Percentiles rank a stretch among this genome's conserved stretches.
Evolutionary conservation across 2,888 invertebrate species (phyloP).

Genomic region (Deroplatys truncata): DNA sequence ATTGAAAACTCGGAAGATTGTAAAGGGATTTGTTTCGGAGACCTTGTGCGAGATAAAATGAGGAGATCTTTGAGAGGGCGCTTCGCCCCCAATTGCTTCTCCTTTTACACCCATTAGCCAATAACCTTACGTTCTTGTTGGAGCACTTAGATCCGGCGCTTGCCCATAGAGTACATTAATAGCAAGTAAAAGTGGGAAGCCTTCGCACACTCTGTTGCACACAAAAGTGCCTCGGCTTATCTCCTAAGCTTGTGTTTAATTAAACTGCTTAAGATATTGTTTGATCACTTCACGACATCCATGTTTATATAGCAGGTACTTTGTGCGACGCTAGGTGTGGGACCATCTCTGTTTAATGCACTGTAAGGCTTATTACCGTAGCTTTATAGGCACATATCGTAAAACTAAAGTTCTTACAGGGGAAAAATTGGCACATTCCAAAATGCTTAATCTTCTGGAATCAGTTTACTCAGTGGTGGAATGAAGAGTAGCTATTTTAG

Average conservation of each 20-base stretch:
- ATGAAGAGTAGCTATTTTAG: too few species aligned
- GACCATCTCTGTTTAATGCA: too few species aligned
- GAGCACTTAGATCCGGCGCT: not conserved
- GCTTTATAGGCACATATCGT: too few species aligned
- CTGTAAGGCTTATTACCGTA: too few species aligned
- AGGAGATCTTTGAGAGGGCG: not conserved
- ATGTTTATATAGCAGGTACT: not conserved
- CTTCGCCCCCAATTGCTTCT: not conserved
- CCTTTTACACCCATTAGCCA: not conserved
- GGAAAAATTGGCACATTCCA: too few species aligned
- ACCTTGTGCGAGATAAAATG: not conserved
- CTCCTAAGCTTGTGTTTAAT: not conserved
- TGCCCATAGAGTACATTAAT: not conserved
- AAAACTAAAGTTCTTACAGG: too few species aligned
- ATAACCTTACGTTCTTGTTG: not conserved
- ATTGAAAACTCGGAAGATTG: not conserved
- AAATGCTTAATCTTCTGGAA: too few species aligned
- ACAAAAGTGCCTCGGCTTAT: not conserved
- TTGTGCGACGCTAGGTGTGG: too few species aligned
- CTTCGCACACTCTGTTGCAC: not conserved
- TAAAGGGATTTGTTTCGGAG: not conserved
- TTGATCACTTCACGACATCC: not conserved
- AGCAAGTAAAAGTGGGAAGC: not conserved
- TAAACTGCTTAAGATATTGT: not conserved
- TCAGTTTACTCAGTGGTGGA: too few species aligned